Percentiles rank a stretch among this genome's conserved stretches.
phyloP scores from a whole-genome alignment of 2,113 vertebrate species.

The Hippocampus mohnikei region DNA sequence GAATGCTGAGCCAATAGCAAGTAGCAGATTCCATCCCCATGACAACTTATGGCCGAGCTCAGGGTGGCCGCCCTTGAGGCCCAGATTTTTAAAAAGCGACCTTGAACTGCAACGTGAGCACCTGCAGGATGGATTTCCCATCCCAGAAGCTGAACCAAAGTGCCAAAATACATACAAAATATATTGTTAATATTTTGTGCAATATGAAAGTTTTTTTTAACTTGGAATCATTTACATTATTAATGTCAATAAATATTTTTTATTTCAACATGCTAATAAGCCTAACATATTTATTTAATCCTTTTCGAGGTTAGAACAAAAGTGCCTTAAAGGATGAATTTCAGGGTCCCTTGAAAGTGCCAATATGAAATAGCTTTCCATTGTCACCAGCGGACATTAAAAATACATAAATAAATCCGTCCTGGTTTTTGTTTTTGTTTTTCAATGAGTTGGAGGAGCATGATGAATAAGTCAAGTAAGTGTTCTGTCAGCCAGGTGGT shows the following conservation, averaged over 20 bases:
- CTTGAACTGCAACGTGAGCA: background rate
- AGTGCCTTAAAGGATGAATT: constrained; percentile 29
- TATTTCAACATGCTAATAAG: background rate
- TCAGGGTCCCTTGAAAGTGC: constrained; percentile 20
- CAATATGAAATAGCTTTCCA: constrained; percentile 41
- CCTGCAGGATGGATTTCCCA: background rate
- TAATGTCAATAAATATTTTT: too few species aligned
- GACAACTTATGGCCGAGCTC: background rate
- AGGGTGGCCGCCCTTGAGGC: background rate
- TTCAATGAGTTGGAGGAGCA: constrained; percentile 1
- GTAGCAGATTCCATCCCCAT: background rate
- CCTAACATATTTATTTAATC: background rate
- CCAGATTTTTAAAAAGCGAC: background rate
- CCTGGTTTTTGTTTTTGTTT: constrained; percentile 10
- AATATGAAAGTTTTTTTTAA: background rate
- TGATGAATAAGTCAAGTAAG: constrained; percentile 21
- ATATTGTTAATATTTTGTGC: background rate
- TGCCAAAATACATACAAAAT: too few species aligned
- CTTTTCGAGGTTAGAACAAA: constrained; percentile 6
- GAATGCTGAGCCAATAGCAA: background rate
- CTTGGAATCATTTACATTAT: background rate
- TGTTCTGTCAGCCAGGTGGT: constrained; percentile 7
- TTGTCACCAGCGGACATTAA: constrained; percentile 46
- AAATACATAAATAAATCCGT: constrained; percentile 36
- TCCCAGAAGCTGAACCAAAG: background rate